These are phyloP conservation scores for Craterocephalus amniculus DNA, from an alignment of 2,797 vertebrate species.

Conservation along the genomic window DNA sequence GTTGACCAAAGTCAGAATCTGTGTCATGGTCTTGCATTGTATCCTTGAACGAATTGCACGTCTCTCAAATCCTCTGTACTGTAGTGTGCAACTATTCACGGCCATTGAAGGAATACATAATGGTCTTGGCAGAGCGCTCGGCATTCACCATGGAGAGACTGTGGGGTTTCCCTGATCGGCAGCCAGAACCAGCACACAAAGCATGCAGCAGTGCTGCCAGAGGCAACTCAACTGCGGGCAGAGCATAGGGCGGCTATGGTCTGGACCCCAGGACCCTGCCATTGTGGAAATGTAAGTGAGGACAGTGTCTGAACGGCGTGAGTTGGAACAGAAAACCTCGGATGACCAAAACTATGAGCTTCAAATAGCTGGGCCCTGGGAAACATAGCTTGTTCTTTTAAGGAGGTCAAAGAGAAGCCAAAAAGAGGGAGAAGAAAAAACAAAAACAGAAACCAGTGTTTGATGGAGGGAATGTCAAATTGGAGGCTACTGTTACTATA, in stretches of 20 bases:
- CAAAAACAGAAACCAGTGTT: constrained; percentile 68
- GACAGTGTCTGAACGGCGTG: constrained; percentile 79
- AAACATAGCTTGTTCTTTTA: constrained; percentile 83
- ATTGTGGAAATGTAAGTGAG: constrained; percentile 84
- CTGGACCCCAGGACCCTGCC: constrained; percentile 82
- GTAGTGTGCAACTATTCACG: constrained; percentile 75
- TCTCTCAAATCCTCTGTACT: constrained; percentile 72
- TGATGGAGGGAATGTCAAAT: constrained; percentile 77
- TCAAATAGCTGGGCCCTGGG: constrained; percentile 85
- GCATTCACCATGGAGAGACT: constrained; percentile 81
- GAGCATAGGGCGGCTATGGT: constrained; percentile 79
- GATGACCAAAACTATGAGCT: constrained; percentile 85
- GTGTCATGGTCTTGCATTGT: constrained; percentile 69
- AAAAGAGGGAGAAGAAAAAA: constrained; percentile 53
- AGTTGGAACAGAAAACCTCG: constrained; percentile 81
- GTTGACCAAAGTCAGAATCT: constrained; percentile 63
- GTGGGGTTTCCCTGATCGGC: constrained; percentile 82
- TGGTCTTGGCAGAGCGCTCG: constrained; percentile 73
- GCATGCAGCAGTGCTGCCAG: constrained; percentile 79
- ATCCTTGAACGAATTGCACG: constrained; percentile 65
- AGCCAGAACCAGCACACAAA: constrained; percentile 83
- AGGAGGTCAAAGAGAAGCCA: constrained; percentile 80
- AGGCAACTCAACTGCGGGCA: constrained; percentile 81
- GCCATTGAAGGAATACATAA: constrained; percentile 78
- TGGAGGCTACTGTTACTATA: constrained; percentile 75